Evolutionary conservation across 2,888 invertebrate species (phyloP).

Genomic region (Caenorhabditis drosophilae): DNA sequence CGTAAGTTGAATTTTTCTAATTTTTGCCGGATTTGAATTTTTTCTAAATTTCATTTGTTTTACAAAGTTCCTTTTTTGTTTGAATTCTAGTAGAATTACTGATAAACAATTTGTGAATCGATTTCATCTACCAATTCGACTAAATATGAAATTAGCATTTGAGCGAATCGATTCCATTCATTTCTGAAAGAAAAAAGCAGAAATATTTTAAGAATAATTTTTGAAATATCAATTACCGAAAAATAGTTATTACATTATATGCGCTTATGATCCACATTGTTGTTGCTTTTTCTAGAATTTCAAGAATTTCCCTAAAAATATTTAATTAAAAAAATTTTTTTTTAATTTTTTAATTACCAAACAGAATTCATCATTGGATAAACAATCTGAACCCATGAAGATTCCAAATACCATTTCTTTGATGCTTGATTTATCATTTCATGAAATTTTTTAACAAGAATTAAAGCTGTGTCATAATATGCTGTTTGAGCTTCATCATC

Average conservation of each 20-base stretch:
- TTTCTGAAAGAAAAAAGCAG: conserved; percentile 2
- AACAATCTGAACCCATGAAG: conserved; percentile 26
- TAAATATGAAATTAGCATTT: conserved; percentile 27
- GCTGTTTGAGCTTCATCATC: conserved; percentile 13
- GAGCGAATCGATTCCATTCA: conserved; percentile 21
- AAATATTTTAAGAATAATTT: not conserved
- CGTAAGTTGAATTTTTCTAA: conserved; percentile 1
- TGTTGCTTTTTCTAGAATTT: conserved; percentile 10
- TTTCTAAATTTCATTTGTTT: too few species aligned
- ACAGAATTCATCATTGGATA: conserved; percentile 33
- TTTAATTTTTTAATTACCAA: too few species aligned
- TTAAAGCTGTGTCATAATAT: conserved; percentile 15
- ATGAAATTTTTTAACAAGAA: conserved; percentile 17
- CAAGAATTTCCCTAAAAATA: conserved; percentile 5
- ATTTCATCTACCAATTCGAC: conserved; percentile 9
- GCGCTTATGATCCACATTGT: conserved; percentile 20
- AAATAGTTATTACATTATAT: conserved; percentile 14
- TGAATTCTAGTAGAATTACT: too few species aligned
- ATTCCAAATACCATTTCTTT: conserved; percentile 7
- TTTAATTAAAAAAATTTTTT: conserved; percentile 1
- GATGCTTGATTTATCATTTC: conserved; percentile 9
- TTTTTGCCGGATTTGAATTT: too few species aligned
- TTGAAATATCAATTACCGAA: conserved; percentile 7
- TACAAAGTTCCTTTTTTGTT: too few species aligned
- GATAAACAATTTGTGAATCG: conserved; percentile 13